Evolutionary conservation across 2,888 invertebrate species (phyloP), one percentile per base, ranked within the genome.

Genomic region (Coleophora flavipennella): DNA sequence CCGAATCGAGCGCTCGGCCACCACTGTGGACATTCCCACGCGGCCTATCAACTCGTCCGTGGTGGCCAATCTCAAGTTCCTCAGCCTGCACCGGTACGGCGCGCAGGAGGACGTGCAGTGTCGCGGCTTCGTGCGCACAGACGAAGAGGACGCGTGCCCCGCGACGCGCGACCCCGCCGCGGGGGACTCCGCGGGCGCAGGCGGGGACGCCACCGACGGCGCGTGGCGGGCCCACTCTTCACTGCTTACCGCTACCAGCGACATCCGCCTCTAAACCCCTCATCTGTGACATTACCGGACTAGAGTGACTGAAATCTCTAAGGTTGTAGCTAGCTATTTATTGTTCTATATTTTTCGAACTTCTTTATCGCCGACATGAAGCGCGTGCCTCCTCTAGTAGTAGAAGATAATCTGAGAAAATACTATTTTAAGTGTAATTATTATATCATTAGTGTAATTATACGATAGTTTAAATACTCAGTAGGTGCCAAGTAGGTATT

Each of bases 81-180:
- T 83, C 44, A 79, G 77, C 57, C 61, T 83, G 61, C 81, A 83
- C 61, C 69, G 83, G 43, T 81, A 78, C 67, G 81, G 80, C 45
- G 66, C 79, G 44, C 62, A 53, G 48, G 69, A 70, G 39, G 63
- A 61, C 37, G 65, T 58, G 51, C 66, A 63, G 57, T 62, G 67
- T 49, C 63, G 57, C 52, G 57, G 58, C 31, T 63, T 60, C 50
- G 58, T 54, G 36, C 62, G 55, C 35, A 55, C 48, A 35, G 38
- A 46, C 13, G 59, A 51, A 35, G 62, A 54, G 28, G 56, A 49
- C 35, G 49, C 31, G 27, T 33, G 37, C 35, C 49, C 32, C 20
- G 35, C 36, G 28, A n/a, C 36, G 39, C 36, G n/a, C 48, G n/a
- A n/a, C n/a, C n/a, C n/a, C n/a, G n/a, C 36, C 35, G 39, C 7